Evolutionary conservation across 2,113 vertebrate genomes (phyloP).

Genomic region (Limanda limanda): DNA sequence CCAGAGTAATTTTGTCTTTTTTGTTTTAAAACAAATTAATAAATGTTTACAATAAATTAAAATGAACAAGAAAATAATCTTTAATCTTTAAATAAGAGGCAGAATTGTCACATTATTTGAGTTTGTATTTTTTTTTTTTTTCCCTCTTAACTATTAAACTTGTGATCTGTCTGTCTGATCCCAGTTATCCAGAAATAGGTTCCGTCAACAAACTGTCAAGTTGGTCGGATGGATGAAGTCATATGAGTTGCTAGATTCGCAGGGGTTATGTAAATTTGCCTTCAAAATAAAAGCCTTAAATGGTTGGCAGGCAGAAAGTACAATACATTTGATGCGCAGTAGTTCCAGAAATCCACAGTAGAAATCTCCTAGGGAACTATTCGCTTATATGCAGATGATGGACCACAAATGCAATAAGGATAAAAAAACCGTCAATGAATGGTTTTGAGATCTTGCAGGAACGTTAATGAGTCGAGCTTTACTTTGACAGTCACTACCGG

Average conservation of each 20-base stretch:
- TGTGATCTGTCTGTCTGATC: not conserved
- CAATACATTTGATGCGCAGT: not conserved
- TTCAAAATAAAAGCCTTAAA: slow-evolving; percentile 51
- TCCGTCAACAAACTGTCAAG: slow-evolving; percentile 14
- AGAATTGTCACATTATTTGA: not conserved
- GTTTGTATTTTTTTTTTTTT: not conserved
- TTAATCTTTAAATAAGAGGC: no score
- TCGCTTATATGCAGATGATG: rapidly evolving
- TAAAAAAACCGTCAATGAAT: not conserved
- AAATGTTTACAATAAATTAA: not conserved
- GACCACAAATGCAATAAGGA: not conserved
- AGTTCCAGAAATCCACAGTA: rapidly evolving
- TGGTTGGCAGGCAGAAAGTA: rapidly evolving
- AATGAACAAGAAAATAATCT: not conserved
- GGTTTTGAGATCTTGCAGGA: no score
- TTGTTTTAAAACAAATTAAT: no score
- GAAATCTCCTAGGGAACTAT: rapidly evolving
- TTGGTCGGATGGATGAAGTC: not conserved
- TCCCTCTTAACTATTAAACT: no score
- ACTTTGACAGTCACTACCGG: slow-evolving; percentile 16
- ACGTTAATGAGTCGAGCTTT: not conserved
- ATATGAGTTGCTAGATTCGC: no score
- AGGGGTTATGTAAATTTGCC: not conserved
- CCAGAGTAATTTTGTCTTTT: no score
- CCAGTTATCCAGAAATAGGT: not conserved